Evolutionary conservation across 2,888 invertebrate species (phyloP), one percentile per base, ranked within the genome.

Genomic region (Schizaphis graminum): DNA sequence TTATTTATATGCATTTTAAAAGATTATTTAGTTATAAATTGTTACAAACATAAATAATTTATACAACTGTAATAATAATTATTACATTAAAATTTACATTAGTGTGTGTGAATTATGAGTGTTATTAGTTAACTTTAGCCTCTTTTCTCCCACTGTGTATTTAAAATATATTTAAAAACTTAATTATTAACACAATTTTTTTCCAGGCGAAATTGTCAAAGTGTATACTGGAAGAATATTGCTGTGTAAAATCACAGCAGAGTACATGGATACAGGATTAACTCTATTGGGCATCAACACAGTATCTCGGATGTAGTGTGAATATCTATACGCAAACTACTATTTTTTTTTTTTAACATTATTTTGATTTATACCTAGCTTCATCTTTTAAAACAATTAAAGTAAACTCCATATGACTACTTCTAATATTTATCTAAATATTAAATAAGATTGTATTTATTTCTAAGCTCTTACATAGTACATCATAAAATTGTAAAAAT

Each of bases 181-280:
- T 35, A 21, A 87, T 49, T 49, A n/a, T 35, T 49, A 24, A 49
- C 21, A n/a, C 3, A 10, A 28, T 91, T 1, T 56, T 41, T 90
- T 94, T 77, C 96, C 96, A 95, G 99, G 99, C 0, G 97, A 98
- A 95, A 97, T 98, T 95, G 96, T 97, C 2, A 98, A 98, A 95
- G 97, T 99, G 21, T 97, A 99, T 96, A 97, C 97, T 96, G 98
- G 98, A 95, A 97, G 99, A 94, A 97, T 99, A 95, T 97, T 99
- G 95, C 96, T 99, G 5, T 98, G 98, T 95, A 99, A 99, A 97
- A 98, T 98, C 16, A 98, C 99, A 5, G 99, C 99, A 8, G 96
- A 97, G 94, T 96, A 99, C 57, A 97, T 99, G 97, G 97, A 97
- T 94, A 97, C 98, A 95, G 98, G 98, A 95, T 98, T 99, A 96